Base-by-base conservation (phyloP, 23 tunicate species). In the Trididemnum nubilum region DNA sequence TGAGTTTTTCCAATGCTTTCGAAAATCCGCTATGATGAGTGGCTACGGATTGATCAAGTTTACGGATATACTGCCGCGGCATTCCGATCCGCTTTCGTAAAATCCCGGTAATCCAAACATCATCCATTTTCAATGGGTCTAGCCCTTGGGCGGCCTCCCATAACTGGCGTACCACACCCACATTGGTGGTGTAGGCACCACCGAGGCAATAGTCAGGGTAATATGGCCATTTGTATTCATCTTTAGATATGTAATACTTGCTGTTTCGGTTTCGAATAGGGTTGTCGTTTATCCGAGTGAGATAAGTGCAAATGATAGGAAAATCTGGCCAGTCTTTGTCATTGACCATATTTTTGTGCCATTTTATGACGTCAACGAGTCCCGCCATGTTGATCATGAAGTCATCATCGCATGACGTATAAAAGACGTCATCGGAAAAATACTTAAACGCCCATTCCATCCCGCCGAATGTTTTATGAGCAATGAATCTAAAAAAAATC, bases 331-430 rank as follows among this genome's bases (percentile, higher is more conserved):
- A 73, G 5, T 33, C n/a, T 4, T 33, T 67, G 12, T 31, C 74
- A 9, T 12, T 67, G 22, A 67, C 3, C 25, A 5, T 5, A 33
- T 5, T 33, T 33, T 33, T 32, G 21, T 30, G 18, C n/a, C 4
- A 3, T 4, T 67, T 67, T 2, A 67, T 12, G 5, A 5, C 38
- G 22, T 30, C 33, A 38, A 67, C 38, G 2, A 67, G 38, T n/a
- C 74, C 74, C 31, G 38, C 74, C 9, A 67, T 7, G 33, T 67
- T 33, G 4, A 67, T 67, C 38, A 33, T 67, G 74, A 67, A 31
- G 74, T 67, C 74, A 67, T 67, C 74, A 33, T 67, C 74, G 33
- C 74, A 67, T 33, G 74, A 67, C 38, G 74, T 31, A 24, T 67
- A 67, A 33, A 30, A 67, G 7, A 12, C 74, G 38, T 67, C 38